Conservation (phyloP, 2,888 invertebrate species). For the Melinaea marsaeus region DNA sequence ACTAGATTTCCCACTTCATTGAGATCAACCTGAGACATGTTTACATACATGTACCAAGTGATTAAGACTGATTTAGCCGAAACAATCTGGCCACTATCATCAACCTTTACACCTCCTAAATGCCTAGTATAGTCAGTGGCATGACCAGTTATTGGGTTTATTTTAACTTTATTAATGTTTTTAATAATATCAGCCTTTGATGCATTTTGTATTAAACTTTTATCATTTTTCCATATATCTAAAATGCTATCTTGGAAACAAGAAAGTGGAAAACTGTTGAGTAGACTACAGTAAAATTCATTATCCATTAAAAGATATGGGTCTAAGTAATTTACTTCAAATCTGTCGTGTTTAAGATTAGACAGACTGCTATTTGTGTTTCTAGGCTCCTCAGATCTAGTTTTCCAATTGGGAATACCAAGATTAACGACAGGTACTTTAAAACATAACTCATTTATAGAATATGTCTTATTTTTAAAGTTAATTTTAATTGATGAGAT, state of each 20-base stretch:
- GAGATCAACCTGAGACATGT: constrained; percentile 82
- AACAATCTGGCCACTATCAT: constrained; percentile 79
- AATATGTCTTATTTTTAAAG: constrained; percentile 45
- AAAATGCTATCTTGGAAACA: constrained; percentile 82
- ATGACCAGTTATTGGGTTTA: constrained; percentile 82
- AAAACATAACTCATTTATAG: constrained; percentile 61
- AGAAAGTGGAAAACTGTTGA: constrained; percentile 77
- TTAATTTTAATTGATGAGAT: constrained; percentile 59
- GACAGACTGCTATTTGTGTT: constrained; percentile 32
- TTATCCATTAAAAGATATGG: constrained; percentile 76
- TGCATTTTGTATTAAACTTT: constrained; percentile 67
- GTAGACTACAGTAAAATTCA: constrained; percentile 80
- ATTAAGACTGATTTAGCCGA: constrained; percentile 80
- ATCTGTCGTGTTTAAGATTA: constrained; percentile 30
- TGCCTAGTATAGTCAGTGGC: constrained; percentile 79
- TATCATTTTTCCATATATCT: constrained; percentile 83
- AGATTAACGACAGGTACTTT: constrained; percentile 69
- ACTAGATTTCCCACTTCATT: constrained; percentile 83
- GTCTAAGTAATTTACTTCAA: constrained; percentile 67
- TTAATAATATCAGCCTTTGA: constrained; percentile 80
- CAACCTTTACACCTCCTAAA: constrained; percentile 78
- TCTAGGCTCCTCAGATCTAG: constrained; percentile 43
- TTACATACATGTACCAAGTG: constrained; percentile 81
- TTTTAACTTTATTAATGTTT: constrained; percentile 77
- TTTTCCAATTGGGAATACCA: constrained; percentile 44